Evolutionary conservation across 2,888 invertebrate genomes (phyloP).

Genomic region (Notodonta dromedarius): DNA sequence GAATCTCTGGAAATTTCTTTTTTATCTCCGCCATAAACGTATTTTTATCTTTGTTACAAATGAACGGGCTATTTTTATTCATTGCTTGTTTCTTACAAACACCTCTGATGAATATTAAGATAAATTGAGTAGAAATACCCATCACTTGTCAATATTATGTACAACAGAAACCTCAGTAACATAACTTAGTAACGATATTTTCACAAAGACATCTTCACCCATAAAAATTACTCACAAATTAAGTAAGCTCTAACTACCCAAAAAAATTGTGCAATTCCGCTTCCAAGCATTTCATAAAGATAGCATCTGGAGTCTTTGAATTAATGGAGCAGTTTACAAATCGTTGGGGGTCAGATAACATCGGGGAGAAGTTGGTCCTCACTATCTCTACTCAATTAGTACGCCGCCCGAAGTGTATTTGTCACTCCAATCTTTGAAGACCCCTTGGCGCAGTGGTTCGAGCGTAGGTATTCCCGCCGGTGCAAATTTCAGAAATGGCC

Average conservation of each 20-base stretch:
- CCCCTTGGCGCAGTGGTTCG: background rate
- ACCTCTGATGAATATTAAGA: too few relatives aligned
- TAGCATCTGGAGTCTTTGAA: constrained; percentile 52
- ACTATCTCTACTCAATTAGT: constrained; percentile 19
- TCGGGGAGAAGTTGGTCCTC: constrained; percentile 18
- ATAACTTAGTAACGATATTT: background rate
- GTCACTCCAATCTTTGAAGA: constrained; percentile 10
- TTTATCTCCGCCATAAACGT: background rate
- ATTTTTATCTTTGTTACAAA: background rate
- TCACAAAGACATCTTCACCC: background rate
- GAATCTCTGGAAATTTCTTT: background rate
- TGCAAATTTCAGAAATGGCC: too few relatives aligned
- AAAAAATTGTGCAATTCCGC: constrained; percentile 12
- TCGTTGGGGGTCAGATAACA: constrained; percentile 46
- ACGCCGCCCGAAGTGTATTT: constrained; percentile 26
- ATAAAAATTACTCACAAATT: background rate
- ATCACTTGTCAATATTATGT: too few relatives aligned
- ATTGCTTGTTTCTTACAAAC: background rate
- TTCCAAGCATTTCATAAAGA: constrained; percentile 53
- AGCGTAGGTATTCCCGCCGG: too few relatives aligned
- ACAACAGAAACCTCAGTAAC: too few relatives aligned
- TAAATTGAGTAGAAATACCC: too few relatives aligned
- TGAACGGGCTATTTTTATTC: background rate
- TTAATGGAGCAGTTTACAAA: constrained; percentile 66
- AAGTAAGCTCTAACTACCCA: constrained; percentile 7